A percentile compares a stretch with the other conserved stretches of the same genome.
These are phyloP conservation scores for Melanostoma mellinum DNA, from an alignment of 2,888 invertebrate genomes.

Conservation along the genomic window DNA sequence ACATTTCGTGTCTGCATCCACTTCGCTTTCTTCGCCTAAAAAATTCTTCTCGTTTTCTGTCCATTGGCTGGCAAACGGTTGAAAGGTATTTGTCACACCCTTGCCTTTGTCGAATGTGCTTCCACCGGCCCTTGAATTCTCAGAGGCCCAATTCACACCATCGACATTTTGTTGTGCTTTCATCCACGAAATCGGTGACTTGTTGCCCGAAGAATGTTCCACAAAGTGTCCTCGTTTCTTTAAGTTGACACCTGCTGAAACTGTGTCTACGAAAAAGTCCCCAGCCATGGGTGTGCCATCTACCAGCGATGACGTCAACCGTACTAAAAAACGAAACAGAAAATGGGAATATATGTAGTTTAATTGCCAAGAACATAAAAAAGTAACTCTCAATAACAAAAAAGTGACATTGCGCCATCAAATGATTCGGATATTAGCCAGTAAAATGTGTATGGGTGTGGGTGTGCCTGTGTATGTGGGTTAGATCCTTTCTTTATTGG, in stretches of 20 bases:
- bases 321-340: constrained; percentile 66
- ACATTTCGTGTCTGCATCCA: constrained; percentile 66
- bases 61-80: constrained; percentile 62
- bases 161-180: constrained; percentile 74
- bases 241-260: constrained; percentile 73
- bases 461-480: background rate
- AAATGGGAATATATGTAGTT: constrained; percentile 16
- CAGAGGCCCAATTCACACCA: constrained; percentile 68
- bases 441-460: background rate
- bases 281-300: constrained; percentile 73
- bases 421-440: background rate
- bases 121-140: constrained; percentile 27
- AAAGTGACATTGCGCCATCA: no score
- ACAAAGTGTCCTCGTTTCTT: constrained; percentile 77
- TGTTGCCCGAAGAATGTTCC: constrained; percentile 76
- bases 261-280: constrained; percentile 76
- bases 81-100: constrained; percentile 59
- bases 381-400: no score
- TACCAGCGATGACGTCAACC: constrained; percentile 60
- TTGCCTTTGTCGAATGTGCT: constrained; percentile 51
- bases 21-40: constrained; percentile 55
- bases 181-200: constrained; percentile 77
- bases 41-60: constrained; percentile 56
- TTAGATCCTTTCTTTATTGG: constrained; percentile 40
- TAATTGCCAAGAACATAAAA: background rate